These are phyloP conservation scores for Catostomus latipinnis DNA, from an alignment of 2,797 vertebrate genomes.

Conservation along the genomic window DNA sequence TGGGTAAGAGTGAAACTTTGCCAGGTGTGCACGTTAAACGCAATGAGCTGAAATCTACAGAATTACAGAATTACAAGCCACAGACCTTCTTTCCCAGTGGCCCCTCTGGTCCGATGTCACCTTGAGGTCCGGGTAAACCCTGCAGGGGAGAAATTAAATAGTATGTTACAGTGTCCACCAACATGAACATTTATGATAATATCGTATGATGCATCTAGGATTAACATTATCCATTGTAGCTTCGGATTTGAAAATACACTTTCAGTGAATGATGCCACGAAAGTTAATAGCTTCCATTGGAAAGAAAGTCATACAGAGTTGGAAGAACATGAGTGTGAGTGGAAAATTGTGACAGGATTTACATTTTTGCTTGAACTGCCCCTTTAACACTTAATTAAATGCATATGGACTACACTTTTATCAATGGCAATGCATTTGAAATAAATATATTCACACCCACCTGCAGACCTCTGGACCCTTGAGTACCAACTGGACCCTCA, in stretches of 20 bases:
- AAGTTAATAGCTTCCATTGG: too few species aligned
- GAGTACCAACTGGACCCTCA: conserved; percentile 83
- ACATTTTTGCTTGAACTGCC: too few species aligned
- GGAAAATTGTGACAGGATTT: too few species aligned
- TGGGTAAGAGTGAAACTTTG: conserved; percentile 55
- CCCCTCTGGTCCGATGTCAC: conserved; percentile 87
- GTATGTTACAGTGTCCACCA: conserved; percentile 18
- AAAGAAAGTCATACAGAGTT: too few species aligned
- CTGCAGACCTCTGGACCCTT: conserved; percentile 86
- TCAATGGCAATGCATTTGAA: not conserved
- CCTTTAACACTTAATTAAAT: not conserved
- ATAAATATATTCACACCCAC: conserved; percentile 66
- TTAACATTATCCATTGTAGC: not conserved
- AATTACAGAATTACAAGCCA: conserved; percentile 49
- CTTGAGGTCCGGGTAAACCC: conserved; percentile 86
- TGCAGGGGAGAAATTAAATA: conserved; percentile 63
- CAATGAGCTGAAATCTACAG: conserved; percentile 55
- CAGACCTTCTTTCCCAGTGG: conserved; percentile 87
- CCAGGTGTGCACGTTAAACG: conserved; percentile 53
- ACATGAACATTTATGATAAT: not conserved
- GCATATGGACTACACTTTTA: too few species aligned
- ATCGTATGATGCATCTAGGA: not conserved
- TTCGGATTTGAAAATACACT: too few species aligned
- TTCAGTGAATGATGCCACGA: too few species aligned
- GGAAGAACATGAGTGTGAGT: too few species aligned